These are phyloP conservation scores for Patella vulgata DNA, from an alignment of 1,140 invertebrate species.

Conservation along the genomic window DNA sequence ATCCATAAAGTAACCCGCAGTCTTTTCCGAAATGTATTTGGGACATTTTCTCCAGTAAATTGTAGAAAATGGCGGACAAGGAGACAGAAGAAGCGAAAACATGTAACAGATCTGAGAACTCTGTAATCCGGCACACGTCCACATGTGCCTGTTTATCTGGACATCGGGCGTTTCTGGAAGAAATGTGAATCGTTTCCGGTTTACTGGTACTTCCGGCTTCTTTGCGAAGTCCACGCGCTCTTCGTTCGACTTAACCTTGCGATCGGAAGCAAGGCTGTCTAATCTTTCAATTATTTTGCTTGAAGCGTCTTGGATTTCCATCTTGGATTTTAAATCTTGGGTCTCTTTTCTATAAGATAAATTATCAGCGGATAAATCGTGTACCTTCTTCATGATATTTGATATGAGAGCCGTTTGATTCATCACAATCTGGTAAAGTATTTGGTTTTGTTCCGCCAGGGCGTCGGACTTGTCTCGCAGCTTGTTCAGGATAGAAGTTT, in stretches of 20 bases:
- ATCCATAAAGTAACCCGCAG: too few relatives aligned
- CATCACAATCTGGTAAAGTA: constrained; percentile 52
- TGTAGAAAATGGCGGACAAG: constrained; percentile 22
- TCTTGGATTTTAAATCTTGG: constrained; percentile 23
- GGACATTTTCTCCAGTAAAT: constrained; percentile 19
- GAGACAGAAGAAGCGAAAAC: constrained; percentile 9
- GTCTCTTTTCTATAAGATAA: constrained; percentile 38
- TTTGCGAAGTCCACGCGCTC: neutral
- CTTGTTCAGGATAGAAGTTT: constrained; percentile 37
- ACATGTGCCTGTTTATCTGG: neutral
- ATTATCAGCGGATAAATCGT: constrained; percentile 49
- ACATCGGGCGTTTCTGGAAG: neutral
- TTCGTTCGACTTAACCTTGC: neutral
- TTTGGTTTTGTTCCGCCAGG: constrained; percentile 52
- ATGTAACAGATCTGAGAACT: constrained; percentile 15
- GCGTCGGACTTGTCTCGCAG: constrained; percentile 40
- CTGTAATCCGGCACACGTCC: constrained; percentile 10
- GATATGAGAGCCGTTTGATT: constrained; percentile 52
- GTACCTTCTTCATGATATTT: constrained; percentile 45
- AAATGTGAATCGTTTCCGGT: neutral
- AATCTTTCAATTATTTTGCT: constrained; percentile 26
- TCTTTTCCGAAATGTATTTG: too few relatives aligned
- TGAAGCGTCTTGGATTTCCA: constrained; percentile 20
- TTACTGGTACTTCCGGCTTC: neutral
- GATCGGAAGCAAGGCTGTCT: constrained; percentile 26